A percentile compares a stretch with the other conserved stretches of the same genome.
Conservation (phyloP, 2,113 vertebrate genomes). For the Saguinus midas region DNA sequence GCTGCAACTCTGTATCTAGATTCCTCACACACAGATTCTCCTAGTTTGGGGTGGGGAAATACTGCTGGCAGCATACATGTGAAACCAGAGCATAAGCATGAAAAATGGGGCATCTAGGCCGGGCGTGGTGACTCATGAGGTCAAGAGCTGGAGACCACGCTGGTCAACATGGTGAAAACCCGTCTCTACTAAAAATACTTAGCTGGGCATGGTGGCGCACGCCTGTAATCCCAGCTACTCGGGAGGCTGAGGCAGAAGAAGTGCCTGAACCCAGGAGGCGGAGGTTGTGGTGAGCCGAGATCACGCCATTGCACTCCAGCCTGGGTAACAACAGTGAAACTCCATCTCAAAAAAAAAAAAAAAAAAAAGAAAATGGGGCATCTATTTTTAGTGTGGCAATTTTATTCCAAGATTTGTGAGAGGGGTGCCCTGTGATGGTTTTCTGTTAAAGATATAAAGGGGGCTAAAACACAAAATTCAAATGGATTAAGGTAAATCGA, state of each 20-base stretch:
- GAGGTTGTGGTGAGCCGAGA: too few relatives aligned
- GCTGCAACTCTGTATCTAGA: not conserved
- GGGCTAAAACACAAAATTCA: not conserved
- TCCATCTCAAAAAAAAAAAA: too few relatives aligned
- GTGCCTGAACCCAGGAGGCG: too few relatives aligned
- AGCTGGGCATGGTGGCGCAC: too few relatives aligned
- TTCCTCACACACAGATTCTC: not conserved
- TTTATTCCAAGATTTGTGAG: slow-evolving; percentile 35
- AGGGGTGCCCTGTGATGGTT: not conserved
- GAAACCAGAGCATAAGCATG: not conserved
- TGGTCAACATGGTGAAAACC: too few relatives aligned
- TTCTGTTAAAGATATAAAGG: not conserved
- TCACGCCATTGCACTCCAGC: too few relatives aligned
- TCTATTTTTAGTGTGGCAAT: not conserved
- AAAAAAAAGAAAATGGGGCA: not conserved
- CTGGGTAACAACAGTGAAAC: too few relatives aligned
- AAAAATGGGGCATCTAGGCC: not conserved
- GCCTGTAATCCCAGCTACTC: too few relatives aligned
- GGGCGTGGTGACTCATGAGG: too few relatives aligned
- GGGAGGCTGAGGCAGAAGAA: too few relatives aligned
- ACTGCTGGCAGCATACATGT: not conserved
- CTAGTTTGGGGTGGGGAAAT: not conserved
- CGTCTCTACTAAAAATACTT: too few relatives aligned
- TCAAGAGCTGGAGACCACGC: too few relatives aligned
- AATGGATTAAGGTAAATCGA: not conserved